Conservation (phyloP, 2,888 invertebrate genomes). For the Drosophila nigritarsus region DNA sequence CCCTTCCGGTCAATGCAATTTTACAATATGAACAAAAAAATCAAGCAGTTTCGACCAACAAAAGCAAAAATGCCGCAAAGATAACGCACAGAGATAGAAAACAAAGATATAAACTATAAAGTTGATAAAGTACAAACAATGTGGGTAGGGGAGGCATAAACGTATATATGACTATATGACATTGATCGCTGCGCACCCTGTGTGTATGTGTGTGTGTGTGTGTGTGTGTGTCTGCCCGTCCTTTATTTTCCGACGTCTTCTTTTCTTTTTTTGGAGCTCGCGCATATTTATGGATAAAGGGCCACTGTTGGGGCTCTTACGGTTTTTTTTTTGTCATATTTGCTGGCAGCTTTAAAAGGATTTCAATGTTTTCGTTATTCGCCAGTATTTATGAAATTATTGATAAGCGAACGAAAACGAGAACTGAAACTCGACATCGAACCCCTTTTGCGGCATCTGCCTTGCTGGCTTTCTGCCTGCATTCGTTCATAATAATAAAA, state of each 20-base stretch:
- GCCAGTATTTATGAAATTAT: constrained; percentile 76
- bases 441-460: constrained; percentile 31
- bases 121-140: constrained; percentile 62
- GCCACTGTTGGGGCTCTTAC: constrained; percentile 43
- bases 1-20: constrained; percentile 57
- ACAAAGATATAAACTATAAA: constrained; percentile 78
- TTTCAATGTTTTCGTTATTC: constrained; percentile 68
- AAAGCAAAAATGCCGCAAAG: constrained; percentile 29
- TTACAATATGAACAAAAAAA: constrained; percentile 56
- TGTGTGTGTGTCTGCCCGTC: constrained; percentile 27
- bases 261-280: constrained; percentile 33
- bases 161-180: constrained; percentile 63
- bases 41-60: constrained; percentile 19
- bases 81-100: constrained; percentile 55
- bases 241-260: constrained; percentile 24
- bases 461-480: constrained; percentile 10
- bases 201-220: constrained; percentile 37
- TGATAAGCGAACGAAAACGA: constrained; percentile 60
- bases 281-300: constrained; percentile 61
- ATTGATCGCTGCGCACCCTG: constrained; percentile 64
- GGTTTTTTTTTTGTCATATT: constrained; percentile 12
- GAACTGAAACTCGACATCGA: constrained; percentile 9
- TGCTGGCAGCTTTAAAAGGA: constrained; percentile 72
- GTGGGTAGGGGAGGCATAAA: constrained; percentile 7
- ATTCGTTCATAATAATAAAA: constrained; percentile 37